phyloP scores from a whole-genome alignment of 2,888 invertebrate species.

The Hoplodrina ambigua region DNA sequence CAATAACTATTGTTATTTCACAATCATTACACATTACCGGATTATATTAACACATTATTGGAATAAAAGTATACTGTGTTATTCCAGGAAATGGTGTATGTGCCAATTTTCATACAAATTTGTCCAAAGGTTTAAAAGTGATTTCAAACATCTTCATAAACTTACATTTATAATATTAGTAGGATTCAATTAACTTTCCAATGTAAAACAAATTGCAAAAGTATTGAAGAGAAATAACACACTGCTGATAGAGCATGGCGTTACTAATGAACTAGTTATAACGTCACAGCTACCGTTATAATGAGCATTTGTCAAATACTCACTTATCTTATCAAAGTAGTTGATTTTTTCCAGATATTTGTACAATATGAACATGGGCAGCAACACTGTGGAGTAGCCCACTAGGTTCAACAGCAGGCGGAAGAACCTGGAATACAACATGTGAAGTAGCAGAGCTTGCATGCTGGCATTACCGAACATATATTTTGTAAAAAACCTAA shows the following conservation, averaged over 20 bases:
- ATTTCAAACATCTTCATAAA: too few species aligned
- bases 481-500: too few species aligned
- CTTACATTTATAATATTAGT: too few species aligned
- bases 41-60: too few species aligned
- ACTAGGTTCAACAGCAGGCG: slow-evolving; percentile 94
- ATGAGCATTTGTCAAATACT: slow-evolving; percentile 65
- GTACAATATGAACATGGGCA: slow-evolving; percentile 96
- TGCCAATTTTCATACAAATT: too few species aligned
- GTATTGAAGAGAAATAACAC: not conserved
- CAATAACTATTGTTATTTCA: not conserved
- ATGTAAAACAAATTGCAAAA: not conserved
- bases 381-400: slow-evolving; percentile 96
- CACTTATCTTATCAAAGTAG: slow-evolving; percentile 95
- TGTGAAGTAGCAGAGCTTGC: too few species aligned
- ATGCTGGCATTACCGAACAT: too few species aligned
- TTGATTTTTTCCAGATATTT: slow-evolving; percentile 94
- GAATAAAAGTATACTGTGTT: too few species aligned
- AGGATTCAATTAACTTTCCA: not conserved
- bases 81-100: too few species aligned
- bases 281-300: slow-evolving; percentile 8
- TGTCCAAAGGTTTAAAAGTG: too few species aligned
- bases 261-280: slow-evolving; percentile 37
- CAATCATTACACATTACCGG: too few species aligned
- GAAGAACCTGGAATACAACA: slow-evolving; percentile 91
- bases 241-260: slow-evolving; percentile 1